phyloP scores from a whole-genome alignment of 2,113 vertebrate genomes.

The Willisornis vidua region DNA sequence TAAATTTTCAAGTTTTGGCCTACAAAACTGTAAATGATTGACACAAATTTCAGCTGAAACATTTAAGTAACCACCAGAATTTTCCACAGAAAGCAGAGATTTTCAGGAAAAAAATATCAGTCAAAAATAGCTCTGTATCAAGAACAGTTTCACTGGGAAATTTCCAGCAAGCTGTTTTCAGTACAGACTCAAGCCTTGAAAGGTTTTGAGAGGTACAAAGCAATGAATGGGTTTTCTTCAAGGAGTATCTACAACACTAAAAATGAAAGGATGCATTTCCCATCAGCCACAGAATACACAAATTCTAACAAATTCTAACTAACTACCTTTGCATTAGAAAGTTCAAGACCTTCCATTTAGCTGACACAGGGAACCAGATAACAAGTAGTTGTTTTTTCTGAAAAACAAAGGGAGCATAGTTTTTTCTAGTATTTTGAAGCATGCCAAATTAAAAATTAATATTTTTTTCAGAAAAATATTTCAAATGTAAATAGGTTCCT shows the following conservation, averaged over 20 bases:
- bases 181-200: background rate
- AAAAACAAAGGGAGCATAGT: background rate
- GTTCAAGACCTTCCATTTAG: background rate
- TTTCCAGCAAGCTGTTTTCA: constrained; percentile 48
- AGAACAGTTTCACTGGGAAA: constrained; percentile 33
- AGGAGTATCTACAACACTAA: background rate
- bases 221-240: background rate
- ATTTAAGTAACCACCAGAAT: constrained; percentile 38
- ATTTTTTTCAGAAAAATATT: background rate
- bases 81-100: constrained; percentile 22
- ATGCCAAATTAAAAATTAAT: constrained; percentile 6
- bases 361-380: background rate
- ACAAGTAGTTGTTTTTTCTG: background rate
- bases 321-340: constrained; percentile 14
- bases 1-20: constrained; percentile 48
- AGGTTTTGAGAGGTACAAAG: background rate
- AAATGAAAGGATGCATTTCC: background rate
- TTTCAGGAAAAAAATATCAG: background rate
- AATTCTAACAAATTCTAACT: background rate
- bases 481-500: constrained; percentile 26
- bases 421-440: constrained; percentile 10
- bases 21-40: constrained; percentile 2
- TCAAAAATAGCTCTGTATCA: constrained; percentile 52
- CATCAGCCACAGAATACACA: background rate
- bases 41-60: constrained; percentile 40